Conservation (phyloP, 2,888 invertebrate genomes). For the Argyresthia albistria region DNA sequence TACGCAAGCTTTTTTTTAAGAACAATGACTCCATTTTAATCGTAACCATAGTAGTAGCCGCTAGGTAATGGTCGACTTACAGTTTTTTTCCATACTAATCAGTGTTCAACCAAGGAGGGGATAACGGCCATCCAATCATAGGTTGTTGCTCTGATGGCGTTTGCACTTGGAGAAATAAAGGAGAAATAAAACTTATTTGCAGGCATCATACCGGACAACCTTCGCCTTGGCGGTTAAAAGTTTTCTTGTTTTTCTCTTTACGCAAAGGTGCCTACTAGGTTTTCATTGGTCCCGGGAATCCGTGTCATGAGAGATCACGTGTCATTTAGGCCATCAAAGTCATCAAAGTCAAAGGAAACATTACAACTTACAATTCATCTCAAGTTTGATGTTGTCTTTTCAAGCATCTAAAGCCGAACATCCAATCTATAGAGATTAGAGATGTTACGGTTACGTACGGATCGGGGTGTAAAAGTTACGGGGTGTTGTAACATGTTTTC, state of each 20-base stretch:
- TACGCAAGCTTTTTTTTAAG: background rate
- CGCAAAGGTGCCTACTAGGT: background rate
- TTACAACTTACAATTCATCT: no score
- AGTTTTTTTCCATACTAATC: conserved; percentile 38
- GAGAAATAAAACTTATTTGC: conserved; percentile 37
- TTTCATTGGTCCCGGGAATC: no score
- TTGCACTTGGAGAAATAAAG: conserved; percentile 18
- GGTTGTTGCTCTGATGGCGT: conserved; percentile 67
- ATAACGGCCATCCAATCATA: conserved; percentile 72
- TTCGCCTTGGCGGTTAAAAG: background rate
- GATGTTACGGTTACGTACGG: no score
- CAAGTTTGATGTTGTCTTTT: no score
- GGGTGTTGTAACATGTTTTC: no score
- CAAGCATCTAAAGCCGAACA: no score
- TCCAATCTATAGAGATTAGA: no score
- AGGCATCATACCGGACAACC: background rate
- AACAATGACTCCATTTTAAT: no score
- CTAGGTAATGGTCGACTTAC: conserved; percentile 15
- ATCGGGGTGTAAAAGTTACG: no score
- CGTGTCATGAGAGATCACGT: no score
- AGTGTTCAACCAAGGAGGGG: conserved; percentile 49
- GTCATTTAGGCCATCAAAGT: no score
- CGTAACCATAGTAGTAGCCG: background rate
- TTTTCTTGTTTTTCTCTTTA: background rate
- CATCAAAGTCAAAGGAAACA: no score